Percentiles rank a stretch among this genome's conserved stretches.
phyloP scores from a whole-genome alignment of 2,888 invertebrate species.

The Melanotus villosus region DNA sequence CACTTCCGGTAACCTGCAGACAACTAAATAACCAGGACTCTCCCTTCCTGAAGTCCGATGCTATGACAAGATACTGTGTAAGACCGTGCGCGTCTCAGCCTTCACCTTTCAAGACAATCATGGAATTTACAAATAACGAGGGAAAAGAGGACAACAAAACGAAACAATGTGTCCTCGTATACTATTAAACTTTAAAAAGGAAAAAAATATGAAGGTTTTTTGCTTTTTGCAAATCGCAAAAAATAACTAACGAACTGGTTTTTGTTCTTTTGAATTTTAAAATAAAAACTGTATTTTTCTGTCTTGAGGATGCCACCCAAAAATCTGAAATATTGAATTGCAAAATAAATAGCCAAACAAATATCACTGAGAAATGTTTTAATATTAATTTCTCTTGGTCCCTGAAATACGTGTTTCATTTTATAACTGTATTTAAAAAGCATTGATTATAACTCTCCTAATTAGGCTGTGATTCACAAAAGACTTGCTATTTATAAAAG shows the following conservation, averaged over 20 bases:
- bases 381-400: too few relatives aligned
- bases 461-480: too few relatives aligned
- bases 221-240: background rate
- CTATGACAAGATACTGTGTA: conserved; percentile 54
- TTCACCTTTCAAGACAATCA: conserved; percentile 18
- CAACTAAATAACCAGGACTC: conserved; percentile 54
- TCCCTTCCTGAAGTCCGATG: conserved; percentile 55
- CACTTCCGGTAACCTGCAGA: conserved; percentile 58
- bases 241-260: background rate
- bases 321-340: too few relatives aligned
- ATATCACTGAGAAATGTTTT: too few relatives aligned
- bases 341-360: too few relatives aligned
- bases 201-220: background rate
- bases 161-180: background rate
- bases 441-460: too few relatives aligned
- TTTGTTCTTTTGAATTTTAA: too few relatives aligned
- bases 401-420: too few relatives aligned
- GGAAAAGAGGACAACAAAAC: conserved; percentile 15
- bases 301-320: too few relatives aligned
- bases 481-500: too few relatives aligned
- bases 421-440: too few relatives aligned
- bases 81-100: conserved; percentile 20
- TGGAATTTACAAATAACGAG: conserved; percentile 21
- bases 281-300: too few relatives aligned
- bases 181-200: background rate